A percentile compares a stretch with the other conserved stretches of the same genome.
Evolutionary conservation across 2,888 invertebrate species (phyloP).

Genomic region (Acleris laterana): DNA sequence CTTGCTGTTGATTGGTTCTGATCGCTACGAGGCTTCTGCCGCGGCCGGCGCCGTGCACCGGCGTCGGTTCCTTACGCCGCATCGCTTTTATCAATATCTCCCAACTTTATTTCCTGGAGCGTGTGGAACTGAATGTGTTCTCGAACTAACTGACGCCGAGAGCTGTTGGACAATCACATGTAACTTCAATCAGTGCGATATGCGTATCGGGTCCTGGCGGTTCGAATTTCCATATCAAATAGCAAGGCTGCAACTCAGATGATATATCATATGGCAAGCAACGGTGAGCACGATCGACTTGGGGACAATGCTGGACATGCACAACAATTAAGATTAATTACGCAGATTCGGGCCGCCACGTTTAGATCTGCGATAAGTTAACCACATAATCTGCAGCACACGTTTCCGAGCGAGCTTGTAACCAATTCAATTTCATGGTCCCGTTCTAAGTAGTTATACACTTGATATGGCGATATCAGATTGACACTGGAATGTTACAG

Average conservation of each 20-base stretch:
- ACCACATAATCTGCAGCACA: constrained; percentile 52
- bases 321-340: constrained; percentile 54
- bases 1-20: constrained; percentile 68
- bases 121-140: constrained; percentile 61
- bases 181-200: constrained; percentile 65
- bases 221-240: constrained; percentile 74
- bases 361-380: constrained; percentile 56
- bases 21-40: constrained; percentile 72
- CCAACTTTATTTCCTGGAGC: constrained; percentile 45
- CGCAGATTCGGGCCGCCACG: constrained; percentile 51
- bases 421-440: constrained; percentile 35
- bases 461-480: constrained; percentile 29
- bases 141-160: constrained; percentile 59
- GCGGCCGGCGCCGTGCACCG: constrained; percentile 53
- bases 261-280: constrained; percentile 79
- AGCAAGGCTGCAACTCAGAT: constrained; percentile 71
- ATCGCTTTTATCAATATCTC: constrained; percentile 46
- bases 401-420: constrained; percentile 43
- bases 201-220: constrained; percentile 64
- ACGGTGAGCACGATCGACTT: constrained; percentile 70
- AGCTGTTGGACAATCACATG: constrained; percentile 57
- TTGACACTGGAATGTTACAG: constrained; percentile 4
- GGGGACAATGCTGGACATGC: constrained; percentile 48
- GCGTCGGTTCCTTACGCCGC: constrained; percentile 68
- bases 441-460: constrained; percentile 24